These are phyloP conservation scores for Dromococcyx pavoninus DNA, from an alignment of 2,797 vertebrate genomes.

Conservation along the genomic window DNA sequence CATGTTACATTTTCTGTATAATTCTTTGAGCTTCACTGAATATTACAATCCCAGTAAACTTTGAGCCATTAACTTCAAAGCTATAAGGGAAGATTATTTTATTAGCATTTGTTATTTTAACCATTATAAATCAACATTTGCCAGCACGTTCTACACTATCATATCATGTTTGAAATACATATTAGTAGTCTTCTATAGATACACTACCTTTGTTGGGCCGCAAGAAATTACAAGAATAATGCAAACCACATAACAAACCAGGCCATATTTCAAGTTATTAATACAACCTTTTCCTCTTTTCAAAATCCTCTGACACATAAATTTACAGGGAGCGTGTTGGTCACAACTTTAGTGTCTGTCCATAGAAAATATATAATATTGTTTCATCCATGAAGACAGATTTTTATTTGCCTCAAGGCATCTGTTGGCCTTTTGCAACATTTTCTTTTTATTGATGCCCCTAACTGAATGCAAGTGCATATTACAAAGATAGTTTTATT, in stretches of 20 bases:
- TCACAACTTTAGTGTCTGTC: not conserved
- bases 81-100: not conserved
- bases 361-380: not conserved
- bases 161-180: not conserved
- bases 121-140: not conserved
- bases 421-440: slow-evolving; percentile 41
- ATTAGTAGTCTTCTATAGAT: not conserved
- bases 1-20: not conserved
- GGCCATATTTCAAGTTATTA: not conserved
- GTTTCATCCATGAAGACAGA: slow-evolving; percentile 7
- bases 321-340: not conserved
- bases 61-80: not conserved
- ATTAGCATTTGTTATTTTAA: not conserved
- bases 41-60: not conserved
- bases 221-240: not conserved
- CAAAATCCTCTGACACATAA: not conserved
- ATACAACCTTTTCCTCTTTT: not conserved
- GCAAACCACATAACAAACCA: not conserved
- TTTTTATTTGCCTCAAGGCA: slow-evolving; percentile 41
- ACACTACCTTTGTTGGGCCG: not conserved
- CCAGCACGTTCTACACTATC: not conserved
- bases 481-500: slow-evolving; percentile 26
- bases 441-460: slow-evolving; percentile 29
- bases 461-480: slow-evolving; percentile 12
- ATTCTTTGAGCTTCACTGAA: not conserved